phyloP scores from a whole-genome alignment of 2,888 invertebrate genomes.

The Mythimna ferrago region DNA sequence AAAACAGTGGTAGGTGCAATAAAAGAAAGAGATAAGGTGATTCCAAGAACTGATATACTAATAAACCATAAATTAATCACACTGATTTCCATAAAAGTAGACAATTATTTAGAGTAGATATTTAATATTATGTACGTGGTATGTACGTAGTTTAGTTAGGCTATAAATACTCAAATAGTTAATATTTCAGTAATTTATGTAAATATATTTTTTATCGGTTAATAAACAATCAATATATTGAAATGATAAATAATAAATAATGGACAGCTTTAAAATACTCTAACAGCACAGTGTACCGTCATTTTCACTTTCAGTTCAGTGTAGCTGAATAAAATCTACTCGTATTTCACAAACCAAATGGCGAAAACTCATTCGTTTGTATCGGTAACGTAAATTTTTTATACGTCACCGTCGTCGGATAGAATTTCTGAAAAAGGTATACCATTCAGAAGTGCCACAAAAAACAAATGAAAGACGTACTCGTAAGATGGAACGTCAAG shows the following conservation, averaged over 20 bases:
- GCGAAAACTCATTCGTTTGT: conserved; percentile 10
- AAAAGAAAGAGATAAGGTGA: no score
- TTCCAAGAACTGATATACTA: no score
- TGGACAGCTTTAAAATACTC: conserved; percentile 6
- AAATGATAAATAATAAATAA: conserved; percentile 2
- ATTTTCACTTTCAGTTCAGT: conserved; percentile 25
- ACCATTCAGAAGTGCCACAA: neutral
- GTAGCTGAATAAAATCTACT: conserved; percentile 24
- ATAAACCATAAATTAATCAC: no score
- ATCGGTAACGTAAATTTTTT: conserved; percentile 15
- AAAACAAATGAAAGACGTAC: conserved; percentile 28
- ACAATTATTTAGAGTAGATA: neutral
- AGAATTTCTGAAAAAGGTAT: conserved; percentile 13
- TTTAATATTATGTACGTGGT: neutral
- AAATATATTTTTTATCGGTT: no score
- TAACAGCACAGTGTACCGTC: neutral
- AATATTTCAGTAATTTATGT: no score
- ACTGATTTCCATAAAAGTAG: conserved; percentile 1
- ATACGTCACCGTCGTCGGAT: neutral
- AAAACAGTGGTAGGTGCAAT: no score
- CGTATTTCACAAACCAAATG: conserved; percentile 29
- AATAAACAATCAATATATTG: neutral
- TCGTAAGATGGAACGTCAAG: conserved; percentile 23
- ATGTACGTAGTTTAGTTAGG: no score
- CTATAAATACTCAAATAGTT: no score